A percentile compares a stretch with the other conserved stretches of the same genome.
phyloP scores from a whole-genome alignment of 30 jellyfish, hydroid and myxozoan genomes.

The Aurelia aurita region DNA sequence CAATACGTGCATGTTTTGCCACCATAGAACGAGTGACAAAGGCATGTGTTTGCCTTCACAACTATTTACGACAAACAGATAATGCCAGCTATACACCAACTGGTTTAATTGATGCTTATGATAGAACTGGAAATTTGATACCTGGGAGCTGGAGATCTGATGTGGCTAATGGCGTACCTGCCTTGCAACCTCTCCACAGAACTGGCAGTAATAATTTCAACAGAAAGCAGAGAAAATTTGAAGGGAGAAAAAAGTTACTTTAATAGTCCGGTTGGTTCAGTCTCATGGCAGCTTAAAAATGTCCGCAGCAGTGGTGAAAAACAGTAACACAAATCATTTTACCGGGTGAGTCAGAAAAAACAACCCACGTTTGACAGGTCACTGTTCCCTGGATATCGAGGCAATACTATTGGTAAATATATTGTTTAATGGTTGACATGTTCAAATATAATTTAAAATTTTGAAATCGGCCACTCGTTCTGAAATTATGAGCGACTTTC shows the following conservation, averaged over 20 bases:
- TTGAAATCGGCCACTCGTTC: too few species aligned
- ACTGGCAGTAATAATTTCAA: background rate
- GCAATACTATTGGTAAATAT: too few species aligned
- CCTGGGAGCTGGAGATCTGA: slow-evolving; percentile 10
- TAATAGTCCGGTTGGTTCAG: slow-evolving; percentile 27
- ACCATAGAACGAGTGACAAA: slow-evolving; percentile 11
- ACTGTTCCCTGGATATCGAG: too few species aligned
- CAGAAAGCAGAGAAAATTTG: background rate
- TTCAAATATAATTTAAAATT: too few species aligned
- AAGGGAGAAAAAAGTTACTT: background rate
- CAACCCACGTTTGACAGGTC: too few species aligned
- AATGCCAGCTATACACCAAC: slow-evolving; percentile 16
- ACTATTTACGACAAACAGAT: slow-evolving; percentile 21
- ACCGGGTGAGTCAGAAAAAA: too few species aligned
- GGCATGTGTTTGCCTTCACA: slow-evolving; percentile 46
- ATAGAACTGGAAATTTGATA: background rate
- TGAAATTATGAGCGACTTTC: too few species aligned
- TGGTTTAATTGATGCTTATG: slow-evolving; percentile 35
- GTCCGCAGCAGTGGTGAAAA: slow-evolving; percentile 23
- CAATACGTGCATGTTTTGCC: slow-evolving; percentile 12
- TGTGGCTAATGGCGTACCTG: background rate
- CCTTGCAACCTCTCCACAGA: slow-evolving; percentile 1
- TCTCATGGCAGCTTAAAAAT: slow-evolving; percentile 22
- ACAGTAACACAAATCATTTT: slow-evolving; percentile 11
- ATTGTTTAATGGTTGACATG: too few species aligned